Evolutionary conservation across 2,113 vertebrate species (phyloP).

Genomic region (Sapajus apella): DNA sequence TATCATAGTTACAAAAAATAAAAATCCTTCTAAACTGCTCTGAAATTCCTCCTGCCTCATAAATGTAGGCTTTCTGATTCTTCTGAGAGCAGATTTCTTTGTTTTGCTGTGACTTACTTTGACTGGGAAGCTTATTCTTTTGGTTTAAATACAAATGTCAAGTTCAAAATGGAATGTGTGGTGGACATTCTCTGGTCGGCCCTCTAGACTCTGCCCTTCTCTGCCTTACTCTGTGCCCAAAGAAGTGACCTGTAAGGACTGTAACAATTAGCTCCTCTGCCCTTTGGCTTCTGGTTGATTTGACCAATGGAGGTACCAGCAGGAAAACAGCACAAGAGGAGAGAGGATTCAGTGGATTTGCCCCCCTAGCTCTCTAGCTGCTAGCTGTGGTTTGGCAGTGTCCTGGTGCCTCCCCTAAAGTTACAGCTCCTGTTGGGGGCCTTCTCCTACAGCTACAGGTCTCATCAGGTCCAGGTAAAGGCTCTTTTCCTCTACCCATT

Average conservation of each 20-base stretch:
- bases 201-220: background rate
- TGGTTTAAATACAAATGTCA: slow-evolving; percentile 70
- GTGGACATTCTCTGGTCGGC: background rate
- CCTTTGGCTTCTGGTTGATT: background rate
- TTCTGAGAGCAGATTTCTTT: slow-evolving; percentile 58
- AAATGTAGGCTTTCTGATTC: slow-evolving; percentile 54
- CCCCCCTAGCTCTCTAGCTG: background rate
- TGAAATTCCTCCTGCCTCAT: slow-evolving; percentile 67
- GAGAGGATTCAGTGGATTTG: background rate
- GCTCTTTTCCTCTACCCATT: background rate
- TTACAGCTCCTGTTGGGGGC: background rate
- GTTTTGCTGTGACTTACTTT: slow-evolving; percentile 67
- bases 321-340: background rate
- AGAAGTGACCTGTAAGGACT: background rate
- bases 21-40: slow-evolving; percentile 65
- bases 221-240: background rate
- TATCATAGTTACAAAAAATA: slow-evolving; percentile 77
- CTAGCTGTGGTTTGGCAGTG: background rate
- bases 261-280: background rate
- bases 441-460: background rate
- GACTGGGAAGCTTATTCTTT: slow-evolving; percentile 64
- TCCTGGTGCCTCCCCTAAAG: background rate
- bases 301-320: background rate
- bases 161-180: slow-evolving; percentile 61
- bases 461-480: background rate